phyloP scores from a whole-genome alignment of 2,113 vertebrate species.

The Psittacara wagleri region DNA sequence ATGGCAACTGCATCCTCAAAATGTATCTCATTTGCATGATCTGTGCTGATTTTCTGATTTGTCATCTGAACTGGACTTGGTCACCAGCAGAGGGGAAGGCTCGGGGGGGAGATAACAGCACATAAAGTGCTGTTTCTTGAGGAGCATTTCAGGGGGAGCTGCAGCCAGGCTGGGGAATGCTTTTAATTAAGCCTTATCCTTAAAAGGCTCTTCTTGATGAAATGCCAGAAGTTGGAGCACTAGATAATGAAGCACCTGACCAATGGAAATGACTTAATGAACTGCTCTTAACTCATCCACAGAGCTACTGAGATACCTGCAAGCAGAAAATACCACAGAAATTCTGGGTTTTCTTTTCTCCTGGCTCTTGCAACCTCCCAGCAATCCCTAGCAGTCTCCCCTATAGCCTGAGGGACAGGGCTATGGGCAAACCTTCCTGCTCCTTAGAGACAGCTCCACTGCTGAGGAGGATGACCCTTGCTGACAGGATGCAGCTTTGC shows the following conservation, averaged over 20 bases:
- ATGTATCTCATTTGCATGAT: neutral
- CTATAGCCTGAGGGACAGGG: neutral
- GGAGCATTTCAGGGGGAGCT: neutral
- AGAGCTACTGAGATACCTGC: neutral
- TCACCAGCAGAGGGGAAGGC: neutral
- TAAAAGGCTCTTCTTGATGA: neutral
- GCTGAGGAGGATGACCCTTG: neutral
- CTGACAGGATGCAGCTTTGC: neutral
- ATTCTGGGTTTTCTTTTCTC: neutral
- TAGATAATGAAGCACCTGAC: neutral
- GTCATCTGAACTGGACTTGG: neutral
- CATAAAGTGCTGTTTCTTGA: neutral
- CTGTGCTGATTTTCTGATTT: neutral
- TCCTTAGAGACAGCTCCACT: neutral
- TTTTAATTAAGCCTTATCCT: conserved; percentile 16
- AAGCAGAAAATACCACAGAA: neutral
- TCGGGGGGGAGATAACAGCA: neutral
- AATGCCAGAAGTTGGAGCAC: neutral
- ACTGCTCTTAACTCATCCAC: neutral
- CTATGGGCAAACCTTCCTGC: neutral
- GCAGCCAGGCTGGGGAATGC: neutral
- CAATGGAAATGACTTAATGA: neutral
- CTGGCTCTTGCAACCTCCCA: neutral
- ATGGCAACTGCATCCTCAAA: neutral
- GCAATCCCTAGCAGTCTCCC: neutral